A percentile compares a stretch with the other conserved stretches of the same genome.
Evolutionary conservation across 1,140 invertebrate genomes (phyloP).

Genomic region (Radopholus similis): DNA sequence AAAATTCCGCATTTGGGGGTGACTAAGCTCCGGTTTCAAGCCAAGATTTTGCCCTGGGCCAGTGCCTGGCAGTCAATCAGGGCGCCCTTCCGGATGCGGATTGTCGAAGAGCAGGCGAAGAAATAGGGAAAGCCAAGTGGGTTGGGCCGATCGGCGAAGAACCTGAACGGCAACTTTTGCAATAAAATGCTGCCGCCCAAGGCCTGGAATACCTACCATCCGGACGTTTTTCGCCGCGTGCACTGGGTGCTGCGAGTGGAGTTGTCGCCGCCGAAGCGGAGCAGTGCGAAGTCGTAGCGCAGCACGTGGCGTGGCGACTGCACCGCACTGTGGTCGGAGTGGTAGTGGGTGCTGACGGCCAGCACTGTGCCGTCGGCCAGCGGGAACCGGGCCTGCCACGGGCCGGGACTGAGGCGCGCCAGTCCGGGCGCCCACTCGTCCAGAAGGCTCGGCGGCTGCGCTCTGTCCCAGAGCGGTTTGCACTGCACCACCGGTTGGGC

Average conservation of each 20-base stretch:
- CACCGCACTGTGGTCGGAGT: slow-evolving; percentile 12
- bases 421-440: slow-evolving; percentile 8
- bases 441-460: background rate
- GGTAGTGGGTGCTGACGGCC: slow-evolving; percentile 15
- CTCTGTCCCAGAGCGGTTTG: slow-evolving; percentile 18
- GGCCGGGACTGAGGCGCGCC: background rate
- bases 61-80: slow-evolving; percentile 14
- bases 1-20: too few relatives aligned
- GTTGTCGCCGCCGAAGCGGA: background rate
- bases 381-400: slow-evolving; percentile 4
- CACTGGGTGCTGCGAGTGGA: background rate
- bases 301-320: slow-evolving; percentile 8
- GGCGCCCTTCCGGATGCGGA: slow-evolving; percentile 11
- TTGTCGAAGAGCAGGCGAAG: slow-evolving; percentile 28
- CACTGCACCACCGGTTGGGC: background rate
- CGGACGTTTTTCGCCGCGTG: background rate
- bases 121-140: slow-evolving; percentile 29
- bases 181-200: background rate
- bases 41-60: background rate
- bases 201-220: background rate
- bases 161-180: background rate
- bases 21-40: too few relatives aligned
- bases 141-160: slow-evolving; percentile 16
- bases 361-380: background rate
- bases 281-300: slow-evolving; percentile 19